Evolutionary conservation across 1,140 invertebrate species (phyloP).

Genomic region (Drosophila oshimai): DNA sequence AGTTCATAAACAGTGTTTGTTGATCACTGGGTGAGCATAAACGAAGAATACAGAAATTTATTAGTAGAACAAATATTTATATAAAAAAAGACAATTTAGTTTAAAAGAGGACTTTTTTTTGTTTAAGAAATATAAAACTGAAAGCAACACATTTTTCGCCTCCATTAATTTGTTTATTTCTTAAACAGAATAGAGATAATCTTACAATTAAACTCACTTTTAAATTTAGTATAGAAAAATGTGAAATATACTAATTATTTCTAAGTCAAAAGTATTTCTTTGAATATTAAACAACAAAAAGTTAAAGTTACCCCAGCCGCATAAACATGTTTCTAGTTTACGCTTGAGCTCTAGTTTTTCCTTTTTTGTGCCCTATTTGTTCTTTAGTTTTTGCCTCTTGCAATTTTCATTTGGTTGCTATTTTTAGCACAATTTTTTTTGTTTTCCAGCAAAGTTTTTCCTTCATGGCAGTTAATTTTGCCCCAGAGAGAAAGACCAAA

Average conservation of each 20-base stretch:
- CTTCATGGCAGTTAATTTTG: conserved; percentile 62
- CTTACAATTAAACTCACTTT: too few species aligned
- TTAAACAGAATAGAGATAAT: too few species aligned
- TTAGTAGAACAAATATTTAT: neutral
- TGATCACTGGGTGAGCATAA: neutral
- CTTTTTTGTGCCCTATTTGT: neutral
- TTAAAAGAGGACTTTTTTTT: too few species aligned
- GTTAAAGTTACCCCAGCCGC: neutral
- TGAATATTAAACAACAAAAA: too few species aligned
- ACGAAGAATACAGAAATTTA: neutral
- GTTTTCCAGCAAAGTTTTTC: conserved; percentile 3
- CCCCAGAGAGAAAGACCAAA: conserved; percentile 18
- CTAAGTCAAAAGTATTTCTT: too few species aligned
- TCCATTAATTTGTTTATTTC: too few species aligned
- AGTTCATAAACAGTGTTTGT: neutral
- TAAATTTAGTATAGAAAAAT: too few species aligned
- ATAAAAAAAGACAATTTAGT: neutral
- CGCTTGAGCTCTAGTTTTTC: neutral
- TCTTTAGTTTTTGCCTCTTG: neutral
- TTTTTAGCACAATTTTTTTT: conserved; percentile 25
- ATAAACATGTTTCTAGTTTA: conserved; percentile 13
- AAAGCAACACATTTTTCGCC: too few species aligned
- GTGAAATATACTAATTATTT: too few species aligned
- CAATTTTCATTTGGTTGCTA: conserved; percentile 31
- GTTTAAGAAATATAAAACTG: too few species aligned